phyloP scores from a whole-genome alignment of 2,888 invertebrate genomes.

The Coleophora flavipennella region DNA sequence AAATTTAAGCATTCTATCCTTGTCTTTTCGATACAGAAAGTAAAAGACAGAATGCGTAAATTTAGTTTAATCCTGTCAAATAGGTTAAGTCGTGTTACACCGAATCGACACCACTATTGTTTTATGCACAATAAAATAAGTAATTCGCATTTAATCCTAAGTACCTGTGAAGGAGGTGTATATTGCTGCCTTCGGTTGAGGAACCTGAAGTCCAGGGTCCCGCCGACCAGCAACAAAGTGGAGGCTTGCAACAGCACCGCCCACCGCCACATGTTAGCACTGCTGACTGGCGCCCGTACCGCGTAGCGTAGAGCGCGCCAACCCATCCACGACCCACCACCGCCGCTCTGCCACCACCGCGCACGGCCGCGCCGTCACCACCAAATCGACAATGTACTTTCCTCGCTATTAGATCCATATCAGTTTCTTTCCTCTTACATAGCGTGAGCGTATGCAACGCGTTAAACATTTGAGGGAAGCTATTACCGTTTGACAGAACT shows the following conservation, averaged over 20 bases:
- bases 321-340: not conserved
- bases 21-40: too few species aligned
- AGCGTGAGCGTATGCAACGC: slow-evolving; percentile 14
- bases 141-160: slow-evolving; percentile 2
- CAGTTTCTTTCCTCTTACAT: slow-evolving; percentile 12
- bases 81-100: too few species aligned
- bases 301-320: slow-evolving; percentile 3
- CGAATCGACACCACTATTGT: too few species aligned
- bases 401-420: not conserved
- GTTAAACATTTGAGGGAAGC: slow-evolving; percentile 13
- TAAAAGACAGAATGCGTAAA: too few species aligned
- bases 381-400: slow-evolving; percentile 1
- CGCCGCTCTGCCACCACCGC: slow-evolving; percentile 9
- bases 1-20: too few species aligned
- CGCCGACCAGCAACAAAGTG: slow-evolving; percentile 27
- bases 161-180: slow-evolving; percentile 29
- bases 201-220: slow-evolving; percentile 33
- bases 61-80: too few species aligned
- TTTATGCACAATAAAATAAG: too few species aligned
- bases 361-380: not conserved
- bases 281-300: slow-evolving; percentile 19
- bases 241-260: slow-evolving; percentile 36
- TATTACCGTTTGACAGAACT: slow-evolving; percentile 1
- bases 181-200: slow-evolving; percentile 26
- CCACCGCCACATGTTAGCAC: slow-evolving; percentile 45